Evolutionary conservation across 2,888 invertebrate genomes (phyloP).

Genomic region (Xestia sexstrigata): DNA sequence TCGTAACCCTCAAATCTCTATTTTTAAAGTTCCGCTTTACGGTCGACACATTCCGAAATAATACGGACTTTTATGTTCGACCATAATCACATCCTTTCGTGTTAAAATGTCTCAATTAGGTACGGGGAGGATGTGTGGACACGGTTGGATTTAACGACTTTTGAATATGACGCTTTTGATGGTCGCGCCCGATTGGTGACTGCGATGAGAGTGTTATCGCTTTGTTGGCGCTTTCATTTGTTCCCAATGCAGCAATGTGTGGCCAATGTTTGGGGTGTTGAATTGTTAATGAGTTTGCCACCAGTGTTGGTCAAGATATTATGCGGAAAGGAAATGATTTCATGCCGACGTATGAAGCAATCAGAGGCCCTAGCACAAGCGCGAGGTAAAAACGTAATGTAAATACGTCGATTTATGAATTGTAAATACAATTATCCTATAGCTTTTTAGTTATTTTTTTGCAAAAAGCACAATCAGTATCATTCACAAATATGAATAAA

Average conservation of each 20-base stretch:
- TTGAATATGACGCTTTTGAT: constrained; percentile 80
- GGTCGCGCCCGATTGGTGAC: constrained; percentile 68
- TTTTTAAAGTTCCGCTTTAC: constrained; percentile 83
- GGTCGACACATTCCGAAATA: constrained; percentile 78
- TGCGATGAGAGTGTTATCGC: constrained; percentile 80
- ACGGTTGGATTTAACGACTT: constrained; percentile 82
- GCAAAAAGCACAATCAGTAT: neutral
- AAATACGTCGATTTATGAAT: neutral
- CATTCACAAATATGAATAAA: too few species aligned
- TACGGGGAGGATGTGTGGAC: constrained; percentile 87
- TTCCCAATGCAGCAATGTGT: constrained; percentile 42
- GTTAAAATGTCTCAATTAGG: constrained; percentile 89
- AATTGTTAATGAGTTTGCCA: constrained; percentile 23
- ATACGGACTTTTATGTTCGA: constrained; percentile 85
- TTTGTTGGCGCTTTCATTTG: constrained; percentile 68
- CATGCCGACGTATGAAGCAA: neutral
- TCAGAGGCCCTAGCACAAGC: neutral
- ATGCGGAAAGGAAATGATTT: neutral
- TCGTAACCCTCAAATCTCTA: constrained; percentile 74
- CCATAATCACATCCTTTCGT: constrained; percentile 89
- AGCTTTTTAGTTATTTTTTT: neutral
- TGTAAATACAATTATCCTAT: neutral
- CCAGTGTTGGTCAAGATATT: constrained; percentile 23
- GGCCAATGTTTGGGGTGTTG: constrained; percentile 45
- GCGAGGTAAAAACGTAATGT: neutral